A percentile compares a stretch with the other conserved stretches of the same genome.
phyloP scores from a whole-genome alignment of 2,113 vertebrate species.

The Balaeniceps rex region DNA sequence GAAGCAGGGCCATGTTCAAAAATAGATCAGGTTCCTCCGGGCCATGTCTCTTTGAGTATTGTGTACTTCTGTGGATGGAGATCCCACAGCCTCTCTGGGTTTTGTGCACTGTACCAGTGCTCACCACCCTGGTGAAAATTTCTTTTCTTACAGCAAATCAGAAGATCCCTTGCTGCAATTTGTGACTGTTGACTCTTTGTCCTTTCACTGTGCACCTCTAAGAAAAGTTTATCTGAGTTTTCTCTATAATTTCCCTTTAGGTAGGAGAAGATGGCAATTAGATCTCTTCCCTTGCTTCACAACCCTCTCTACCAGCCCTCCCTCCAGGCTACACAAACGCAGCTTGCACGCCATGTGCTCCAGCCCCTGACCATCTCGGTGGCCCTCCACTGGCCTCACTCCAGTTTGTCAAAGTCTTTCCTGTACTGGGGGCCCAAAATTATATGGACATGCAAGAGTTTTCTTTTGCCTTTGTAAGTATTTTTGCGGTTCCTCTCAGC shows the following conservation, averaged over 20 bases:
- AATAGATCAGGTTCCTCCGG: neutral
- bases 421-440: neutral
- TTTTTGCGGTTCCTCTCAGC: neutral
- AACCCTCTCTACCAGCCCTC: neutral
- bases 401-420: neutral
- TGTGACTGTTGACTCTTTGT: neutral
- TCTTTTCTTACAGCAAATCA: neutral
- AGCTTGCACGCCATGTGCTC: rapidly evolving
- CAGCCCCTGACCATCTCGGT: neutral
- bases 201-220: neutral
- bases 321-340: neutral
- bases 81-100: neutral
- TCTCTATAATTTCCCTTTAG: neutral
- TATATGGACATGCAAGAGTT: neutral
- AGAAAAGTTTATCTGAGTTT: neutral
- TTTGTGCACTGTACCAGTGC: neutral
- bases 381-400: neutral
- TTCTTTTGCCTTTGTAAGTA: neutral
- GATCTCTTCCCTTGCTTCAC: neutral
- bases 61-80: neutral
- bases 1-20: neutral
- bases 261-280: neutral
- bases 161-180: neutral
- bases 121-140: neutral
- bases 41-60: neutral